These are phyloP conservation scores for Thamnaconus septentrionalis DNA, from an alignment of 2,113 vertebrate species.

Conservation along the genomic window DNA sequence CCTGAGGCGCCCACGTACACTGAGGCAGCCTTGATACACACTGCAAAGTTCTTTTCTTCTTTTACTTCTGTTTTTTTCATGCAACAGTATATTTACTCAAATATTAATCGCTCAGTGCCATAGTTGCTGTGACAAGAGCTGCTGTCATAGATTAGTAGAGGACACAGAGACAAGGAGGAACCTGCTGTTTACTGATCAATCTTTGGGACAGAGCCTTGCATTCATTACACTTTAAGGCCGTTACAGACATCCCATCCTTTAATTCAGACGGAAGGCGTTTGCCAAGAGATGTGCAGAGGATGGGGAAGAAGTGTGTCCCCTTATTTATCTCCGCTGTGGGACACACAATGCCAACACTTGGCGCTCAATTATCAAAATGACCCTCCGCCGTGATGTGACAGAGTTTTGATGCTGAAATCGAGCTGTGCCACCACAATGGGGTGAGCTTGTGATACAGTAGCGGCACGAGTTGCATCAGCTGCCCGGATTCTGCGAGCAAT, in stretches of 20 bases:
- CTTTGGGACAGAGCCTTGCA: conserved; percentile 21
- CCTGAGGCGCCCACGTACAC: too few relatives aligned
- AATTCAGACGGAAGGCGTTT: conserved; percentile 49
- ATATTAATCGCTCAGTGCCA: too few relatives aligned
- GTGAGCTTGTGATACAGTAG: conserved; percentile 2
- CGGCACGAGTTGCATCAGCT: conserved; percentile 13
- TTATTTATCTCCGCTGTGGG: background rate
- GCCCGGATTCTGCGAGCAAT: conserved; percentile 8
- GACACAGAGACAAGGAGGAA: background rate
- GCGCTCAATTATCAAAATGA: conserved; percentile 22
- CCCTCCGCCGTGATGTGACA: background rate
- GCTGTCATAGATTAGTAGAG: too few relatives aligned
- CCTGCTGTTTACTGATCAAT: conserved; percentile 58
- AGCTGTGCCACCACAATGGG: conserved; percentile 1
- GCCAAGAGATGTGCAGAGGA: conserved; percentile 38
- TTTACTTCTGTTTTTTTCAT: too few relatives aligned
- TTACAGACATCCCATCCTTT: conserved; percentile 54
- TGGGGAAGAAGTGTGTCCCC: conserved; percentile 1
- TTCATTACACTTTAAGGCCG: conserved; percentile 50
- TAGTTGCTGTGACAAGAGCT: background rate
- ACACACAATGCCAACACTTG: background rate
- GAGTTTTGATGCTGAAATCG: conserved; percentile 19
- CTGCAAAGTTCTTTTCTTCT: too few relatives aligned
- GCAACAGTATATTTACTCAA: too few relatives aligned
- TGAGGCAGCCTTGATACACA: too few relatives aligned